These are phyloP conservation scores for Otus sunia DNA, from an alignment of 2,113 vertebrate genomes.

Conservation along the genomic window DNA sequence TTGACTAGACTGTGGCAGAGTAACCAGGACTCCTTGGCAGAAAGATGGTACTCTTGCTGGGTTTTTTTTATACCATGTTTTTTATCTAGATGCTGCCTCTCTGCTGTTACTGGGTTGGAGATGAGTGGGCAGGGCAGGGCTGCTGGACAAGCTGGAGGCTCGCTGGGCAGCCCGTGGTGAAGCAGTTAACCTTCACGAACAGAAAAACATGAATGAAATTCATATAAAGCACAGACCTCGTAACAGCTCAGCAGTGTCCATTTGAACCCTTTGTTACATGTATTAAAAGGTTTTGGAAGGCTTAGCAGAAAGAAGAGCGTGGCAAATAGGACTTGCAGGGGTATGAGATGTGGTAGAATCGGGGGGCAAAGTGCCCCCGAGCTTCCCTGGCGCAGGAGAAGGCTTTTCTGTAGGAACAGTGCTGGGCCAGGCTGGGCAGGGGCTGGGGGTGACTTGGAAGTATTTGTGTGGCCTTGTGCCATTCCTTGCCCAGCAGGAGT, in stretches of 20 bases:
- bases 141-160: neutral
- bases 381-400: neutral
- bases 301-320: neutral
- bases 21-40: neutral
- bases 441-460: too few species aligned
- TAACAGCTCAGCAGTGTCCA: neutral
- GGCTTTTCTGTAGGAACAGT: neutral
- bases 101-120: neutral
- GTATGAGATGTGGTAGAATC: neutral
- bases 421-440: neutral
- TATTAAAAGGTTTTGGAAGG: neutral
- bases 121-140: neutral
- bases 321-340: neutral
- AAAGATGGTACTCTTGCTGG: neutral
- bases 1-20: neutral
- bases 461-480: neutral
- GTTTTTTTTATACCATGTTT: neutral
- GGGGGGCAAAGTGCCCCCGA: fast-evolving
- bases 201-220: neutral
- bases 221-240: neutral
- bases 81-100: neutral
- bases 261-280: neutral
- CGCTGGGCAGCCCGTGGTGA: neutral
- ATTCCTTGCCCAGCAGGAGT: neutral
- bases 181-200: neutral